phyloP scores from a whole-genome alignment of 2,888 invertebrate genomes.

The Agrilus cyanescens region DNA sequence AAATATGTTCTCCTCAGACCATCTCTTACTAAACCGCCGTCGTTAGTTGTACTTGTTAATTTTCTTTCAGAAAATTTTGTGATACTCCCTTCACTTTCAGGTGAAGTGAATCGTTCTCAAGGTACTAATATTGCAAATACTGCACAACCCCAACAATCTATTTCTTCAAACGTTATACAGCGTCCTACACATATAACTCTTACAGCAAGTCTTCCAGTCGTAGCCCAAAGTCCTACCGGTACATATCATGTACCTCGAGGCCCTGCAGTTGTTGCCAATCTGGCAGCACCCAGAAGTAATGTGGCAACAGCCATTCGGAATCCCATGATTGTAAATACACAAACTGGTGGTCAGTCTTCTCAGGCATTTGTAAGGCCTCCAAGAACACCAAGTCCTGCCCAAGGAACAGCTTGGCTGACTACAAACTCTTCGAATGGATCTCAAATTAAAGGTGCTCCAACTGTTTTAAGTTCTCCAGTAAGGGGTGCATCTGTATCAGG shows the following conservation, averaged over 20 bases:
- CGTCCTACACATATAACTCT: conserved; percentile 33
- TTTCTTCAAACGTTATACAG: conserved; percentile 26
- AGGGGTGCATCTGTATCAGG: conserved; percentile 29
- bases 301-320: conserved; percentile 38
- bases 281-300: conserved; percentile 55
- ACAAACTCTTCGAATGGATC: conserved; percentile 30
- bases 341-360: conserved; percentile 15
- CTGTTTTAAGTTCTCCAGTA: conserved; percentile 32
- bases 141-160: conserved; percentile 20
- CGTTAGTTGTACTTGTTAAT: too few species aligned
- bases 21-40: too few species aligned
- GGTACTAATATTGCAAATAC: conserved; percentile 9
- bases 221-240: conserved; percentile 25
- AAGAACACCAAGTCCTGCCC: conserved; percentile 33
- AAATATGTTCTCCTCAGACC: too few species aligned
- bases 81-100: conserved; percentile 4
- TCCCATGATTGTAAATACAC: conserved; percentile 31
- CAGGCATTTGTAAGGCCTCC: conserved; percentile 31
- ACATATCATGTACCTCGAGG: conserved; percentile 42
- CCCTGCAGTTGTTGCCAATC: conserved; percentile 62
- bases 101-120: conserved; percentile 12
- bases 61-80: not conserved
- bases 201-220: conserved; percentile 26
- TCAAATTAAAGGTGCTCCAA: conserved; percentile 32
- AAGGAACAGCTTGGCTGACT: conserved; percentile 30